Evolutionary conservation across 2,113 vertebrate genomes (phyloP).

Genomic region (Pseudorasbora parva): DNA sequence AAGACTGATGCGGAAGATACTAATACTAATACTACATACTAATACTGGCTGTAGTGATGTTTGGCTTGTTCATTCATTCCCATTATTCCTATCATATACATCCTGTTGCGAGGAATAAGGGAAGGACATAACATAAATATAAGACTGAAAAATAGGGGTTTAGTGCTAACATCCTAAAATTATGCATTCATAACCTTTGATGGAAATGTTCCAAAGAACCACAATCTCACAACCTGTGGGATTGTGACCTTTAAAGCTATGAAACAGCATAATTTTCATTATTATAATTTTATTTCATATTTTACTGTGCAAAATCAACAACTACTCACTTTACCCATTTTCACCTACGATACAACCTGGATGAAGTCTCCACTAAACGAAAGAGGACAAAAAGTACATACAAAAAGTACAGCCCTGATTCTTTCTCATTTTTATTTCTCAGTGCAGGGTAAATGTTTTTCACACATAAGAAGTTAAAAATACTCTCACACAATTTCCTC

Average conservation of each 20-base stretch:
- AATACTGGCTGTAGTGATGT: not conserved
- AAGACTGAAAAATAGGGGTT: not conserved
- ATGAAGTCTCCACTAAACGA: not conserved
- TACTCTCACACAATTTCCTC: not conserved
- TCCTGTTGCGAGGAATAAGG: not conserved
- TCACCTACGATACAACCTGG: not conserved
- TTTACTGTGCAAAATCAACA: not conserved
- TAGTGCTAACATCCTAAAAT: not conserved
- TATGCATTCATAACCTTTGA: not conserved
- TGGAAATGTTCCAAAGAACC: not conserved
- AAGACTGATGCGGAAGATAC: not conserved
- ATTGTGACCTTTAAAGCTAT: not conserved
- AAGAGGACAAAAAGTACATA: not conserved
- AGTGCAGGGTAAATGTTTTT: not conserved
- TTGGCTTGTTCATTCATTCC: not conserved
- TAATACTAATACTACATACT: too few species aligned
- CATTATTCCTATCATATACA: not conserved
- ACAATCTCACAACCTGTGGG: not conserved
- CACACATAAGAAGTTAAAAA: not conserved
- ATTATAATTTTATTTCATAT: not conserved
- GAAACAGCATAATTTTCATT: not conserved
- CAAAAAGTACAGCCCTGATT: not conserved
- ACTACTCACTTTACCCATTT: not conserved
- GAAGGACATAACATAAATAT: not conserved
- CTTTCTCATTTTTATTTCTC: not conserved